phyloP scores from a whole-genome alignment of 1,140 invertebrate species.

The Trachymyrmex septentrionalis region DNA sequence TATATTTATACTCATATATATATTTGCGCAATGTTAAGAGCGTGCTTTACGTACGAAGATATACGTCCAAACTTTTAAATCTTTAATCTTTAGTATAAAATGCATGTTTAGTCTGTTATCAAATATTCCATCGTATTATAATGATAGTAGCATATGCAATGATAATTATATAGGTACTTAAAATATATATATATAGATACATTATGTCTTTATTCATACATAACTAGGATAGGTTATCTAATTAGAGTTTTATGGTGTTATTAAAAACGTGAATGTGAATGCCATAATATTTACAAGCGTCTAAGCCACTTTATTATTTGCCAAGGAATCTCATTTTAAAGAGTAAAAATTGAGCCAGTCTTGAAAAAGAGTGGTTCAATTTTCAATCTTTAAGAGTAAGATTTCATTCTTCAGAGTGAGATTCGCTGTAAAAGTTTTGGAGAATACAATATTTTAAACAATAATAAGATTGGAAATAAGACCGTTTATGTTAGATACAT shows the following conservation, averaged over 20 bases:
- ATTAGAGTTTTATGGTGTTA: conserved; percentile 15
- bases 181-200: neutral
- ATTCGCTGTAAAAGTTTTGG: too few species aligned
- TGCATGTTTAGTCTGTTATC: neutral
- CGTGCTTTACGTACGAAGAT: neutral
- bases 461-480: too few species aligned
- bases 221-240: neutral
- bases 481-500: too few species aligned
- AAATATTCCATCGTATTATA: neutral
- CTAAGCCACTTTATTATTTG: neutral
- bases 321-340: too few species aligned
- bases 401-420: too few species aligned
- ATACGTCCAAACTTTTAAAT: neutral
- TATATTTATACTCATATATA: neutral
- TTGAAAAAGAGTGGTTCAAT: too few species aligned
- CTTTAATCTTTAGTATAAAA: neutral
- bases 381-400: too few species aligned
- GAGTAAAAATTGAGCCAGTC: too few species aligned
- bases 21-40: conserved; percentile 11
- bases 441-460: neutral
- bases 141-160: neutral
- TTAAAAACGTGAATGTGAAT: conserved; percentile 8
- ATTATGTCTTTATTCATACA: neutral
- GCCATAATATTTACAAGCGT: neutral
- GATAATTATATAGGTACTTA: conserved; percentile 15